Percentiles rank a stretch among this genome's conserved stretches.
Conservation (phyloP, 2,888 invertebrate genomes). For the Lordiphosa fenestrarum region DNA sequence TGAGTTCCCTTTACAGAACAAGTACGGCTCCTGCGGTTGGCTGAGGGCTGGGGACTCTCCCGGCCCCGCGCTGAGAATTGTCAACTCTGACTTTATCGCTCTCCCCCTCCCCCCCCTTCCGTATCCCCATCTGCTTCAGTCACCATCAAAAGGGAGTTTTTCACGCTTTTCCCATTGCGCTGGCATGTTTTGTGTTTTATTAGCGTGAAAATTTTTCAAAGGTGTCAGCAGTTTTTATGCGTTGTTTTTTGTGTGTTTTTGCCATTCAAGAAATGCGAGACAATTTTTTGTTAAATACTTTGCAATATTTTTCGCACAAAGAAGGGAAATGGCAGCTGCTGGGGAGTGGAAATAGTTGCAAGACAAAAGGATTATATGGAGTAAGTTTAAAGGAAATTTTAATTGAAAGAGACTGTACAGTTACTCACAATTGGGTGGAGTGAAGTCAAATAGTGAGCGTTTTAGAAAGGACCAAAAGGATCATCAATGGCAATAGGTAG, state of each 20-base stretch:
- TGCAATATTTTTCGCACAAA: too few species aligned
- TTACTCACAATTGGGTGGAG: too few species aligned
- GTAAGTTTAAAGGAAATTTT: too few species aligned
- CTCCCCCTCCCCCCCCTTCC: slow-evolving; percentile 20
- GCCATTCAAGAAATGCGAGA: slow-evolving; percentile 27
- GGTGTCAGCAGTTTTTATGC: slow-evolving; percentile 67
- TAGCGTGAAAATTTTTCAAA: slow-evolving; percentile 70
- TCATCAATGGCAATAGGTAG: too few species aligned
- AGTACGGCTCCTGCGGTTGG: slow-evolving; percentile 40
- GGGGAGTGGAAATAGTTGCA: too few species aligned
- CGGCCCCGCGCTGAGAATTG: slow-evolving; percentile 27
- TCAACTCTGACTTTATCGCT: slow-evolving; percentile 57
- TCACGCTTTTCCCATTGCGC: slow-evolving; percentile 52
- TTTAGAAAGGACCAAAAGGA: too few species aligned
- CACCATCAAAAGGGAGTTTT: slow-evolving; percentile 20
- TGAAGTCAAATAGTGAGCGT: too few species aligned
- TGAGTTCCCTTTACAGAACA: slow-evolving; percentile 46
- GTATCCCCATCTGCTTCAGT: background rate
- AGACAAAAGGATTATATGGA: too few species aligned
- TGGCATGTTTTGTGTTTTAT: slow-evolving; percentile 71
- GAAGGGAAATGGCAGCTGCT: too few species aligned
- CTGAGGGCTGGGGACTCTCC: slow-evolving; percentile 24
- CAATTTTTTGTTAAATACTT: background rate
- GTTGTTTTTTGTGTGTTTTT: slow-evolving; percentile 14
- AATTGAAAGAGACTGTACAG: too few species aligned